These are phyloP conservation scores for Paraescarpia echinospica DNA, from an alignment of 1,140 invertebrate genomes.

Conservation along the genomic window DNA sequence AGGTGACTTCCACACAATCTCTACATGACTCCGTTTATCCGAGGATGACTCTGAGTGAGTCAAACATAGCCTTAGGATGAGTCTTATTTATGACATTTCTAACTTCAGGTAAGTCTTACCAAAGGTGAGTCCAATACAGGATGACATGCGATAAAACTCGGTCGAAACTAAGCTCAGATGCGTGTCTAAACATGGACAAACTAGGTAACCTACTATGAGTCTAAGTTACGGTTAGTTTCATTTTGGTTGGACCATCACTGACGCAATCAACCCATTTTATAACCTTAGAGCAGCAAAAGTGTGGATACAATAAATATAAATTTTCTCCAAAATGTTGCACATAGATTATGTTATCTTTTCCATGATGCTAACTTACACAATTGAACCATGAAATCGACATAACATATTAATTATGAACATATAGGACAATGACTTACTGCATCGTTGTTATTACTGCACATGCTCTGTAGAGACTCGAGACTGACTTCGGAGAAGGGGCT, in stretches of 20 bases:
- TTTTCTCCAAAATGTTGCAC: neutral
- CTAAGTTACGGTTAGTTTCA: neutral
- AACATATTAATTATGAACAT: conserved; percentile 14
- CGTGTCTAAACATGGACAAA: neutral
- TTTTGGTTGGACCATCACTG: too few relatives aligned
- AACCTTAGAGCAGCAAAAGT: neutral
- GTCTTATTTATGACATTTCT: neutral
- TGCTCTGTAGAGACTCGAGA: conserved; percentile 49
- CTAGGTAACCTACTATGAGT: neutral
- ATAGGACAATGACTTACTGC: conserved; percentile 4
- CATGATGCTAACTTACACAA: neutral
- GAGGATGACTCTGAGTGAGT: neutral
- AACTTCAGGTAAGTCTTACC: neutral
- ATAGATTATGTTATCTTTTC: neutral
- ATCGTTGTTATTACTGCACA: conserved; percentile 50
- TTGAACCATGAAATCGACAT: neutral
- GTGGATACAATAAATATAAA: too few relatives aligned
- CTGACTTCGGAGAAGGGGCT: conserved; percentile 38
- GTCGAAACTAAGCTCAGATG: neutral
- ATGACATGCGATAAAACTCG: neutral
- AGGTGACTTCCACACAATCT: neutral
- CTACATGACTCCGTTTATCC: neutral
- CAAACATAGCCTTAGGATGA: neutral
- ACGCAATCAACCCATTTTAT: too few relatives aligned
- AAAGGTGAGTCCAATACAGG: neutral